Evolutionary conservation across 2,113 vertebrate species (phyloP).

Genomic region (Ameiurus melas): DNA sequence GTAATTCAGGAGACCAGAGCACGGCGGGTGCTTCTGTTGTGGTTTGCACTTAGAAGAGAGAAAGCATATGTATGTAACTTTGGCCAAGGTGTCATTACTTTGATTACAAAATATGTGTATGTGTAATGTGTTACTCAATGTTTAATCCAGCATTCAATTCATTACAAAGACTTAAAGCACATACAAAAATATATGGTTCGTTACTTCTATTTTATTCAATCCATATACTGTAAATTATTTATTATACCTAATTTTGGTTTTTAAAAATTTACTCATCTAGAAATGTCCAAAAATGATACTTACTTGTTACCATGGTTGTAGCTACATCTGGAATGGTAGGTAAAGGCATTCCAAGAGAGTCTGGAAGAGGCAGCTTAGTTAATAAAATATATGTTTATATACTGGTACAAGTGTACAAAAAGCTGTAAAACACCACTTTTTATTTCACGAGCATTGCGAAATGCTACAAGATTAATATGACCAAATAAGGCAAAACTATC

Average conservation of each 20-base stretch:
- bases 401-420: background rate
- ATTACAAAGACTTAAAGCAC: background rate
- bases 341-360: constrained; percentile 60
- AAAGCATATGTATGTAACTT: background rate
- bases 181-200: background rate
- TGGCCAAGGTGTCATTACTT: background rate
- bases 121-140: background rate
- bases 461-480: background rate
- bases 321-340: background rate
- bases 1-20: background rate
- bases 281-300: background rate
- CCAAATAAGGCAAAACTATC: background rate
- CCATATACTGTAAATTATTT: background rate
- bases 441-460: background rate
- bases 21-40: background rate
- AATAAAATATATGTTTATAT: background rate
- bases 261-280: background rate
- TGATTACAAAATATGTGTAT: background rate
- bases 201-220: background rate
- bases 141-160: background rate
- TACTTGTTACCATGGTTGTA: constrained; percentile 1
- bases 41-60: background rate
- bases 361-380: constrained; percentile 48
- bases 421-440: background rate
- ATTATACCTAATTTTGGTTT: background rate